Conservation (phyloP, 2,113 vertebrate species). For the Struthidea cinerea region DNA sequence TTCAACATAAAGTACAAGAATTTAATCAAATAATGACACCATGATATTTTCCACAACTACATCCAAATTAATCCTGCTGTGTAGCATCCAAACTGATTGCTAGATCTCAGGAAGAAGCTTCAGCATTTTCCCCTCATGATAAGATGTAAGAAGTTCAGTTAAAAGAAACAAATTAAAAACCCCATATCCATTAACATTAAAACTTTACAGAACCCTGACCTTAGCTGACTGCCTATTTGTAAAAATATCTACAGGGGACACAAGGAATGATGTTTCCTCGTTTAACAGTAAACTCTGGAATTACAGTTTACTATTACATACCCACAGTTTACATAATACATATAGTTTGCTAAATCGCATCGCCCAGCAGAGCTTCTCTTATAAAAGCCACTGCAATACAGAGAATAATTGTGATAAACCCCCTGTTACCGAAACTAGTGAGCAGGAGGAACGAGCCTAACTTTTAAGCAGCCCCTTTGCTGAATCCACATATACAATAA, state of each 20-base stretch:
- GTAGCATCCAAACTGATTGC: neutral
- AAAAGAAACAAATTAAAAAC: neutral
- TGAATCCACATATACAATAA: fast-evolving
- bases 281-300: fast-evolving
- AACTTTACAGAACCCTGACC: neutral
- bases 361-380: neutral
- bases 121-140: fast-evolving
- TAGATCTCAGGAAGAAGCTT: fast-evolving
- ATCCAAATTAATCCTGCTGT: neutral
- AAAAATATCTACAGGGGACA: fast-evolving
- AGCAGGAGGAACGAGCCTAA: fast-evolving
- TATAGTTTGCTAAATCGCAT: neutral
- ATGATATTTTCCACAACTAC: neutral
- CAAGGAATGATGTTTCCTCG: fast-evolving
- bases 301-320: neutral
- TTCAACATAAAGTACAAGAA: neutral
- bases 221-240: fast-evolving
- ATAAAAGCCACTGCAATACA: fast-evolving
- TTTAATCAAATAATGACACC: neutral
- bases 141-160: neutral
- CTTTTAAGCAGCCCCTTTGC: neutral
- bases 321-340: fast-evolving
- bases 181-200: neutral
- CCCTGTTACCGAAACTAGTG: fast-evolving
- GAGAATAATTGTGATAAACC: fast-evolving